These are phyloP conservation scores for Cecropterus lyciades DNA, from an alignment of 1,140 invertebrate species.

Conservation along the genomic window DNA sequence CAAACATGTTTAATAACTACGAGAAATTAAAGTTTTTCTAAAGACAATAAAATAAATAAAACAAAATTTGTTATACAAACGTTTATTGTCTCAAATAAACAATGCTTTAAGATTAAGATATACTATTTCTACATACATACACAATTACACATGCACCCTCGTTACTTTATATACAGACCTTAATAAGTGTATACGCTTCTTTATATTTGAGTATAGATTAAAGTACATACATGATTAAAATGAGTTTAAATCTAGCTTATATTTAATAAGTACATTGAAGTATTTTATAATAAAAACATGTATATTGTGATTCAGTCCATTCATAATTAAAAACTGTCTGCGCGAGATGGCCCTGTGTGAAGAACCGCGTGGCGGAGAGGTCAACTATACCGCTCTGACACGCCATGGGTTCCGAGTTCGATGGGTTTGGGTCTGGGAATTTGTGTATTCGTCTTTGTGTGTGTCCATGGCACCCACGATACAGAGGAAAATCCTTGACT, in stretches of 20 bases:
- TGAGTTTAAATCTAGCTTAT: slow-evolving; percentile 1
- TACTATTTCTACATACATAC: slow-evolving; percentile 33
- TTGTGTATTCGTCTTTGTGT: no score
- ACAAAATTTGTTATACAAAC: slow-evolving; percentile 20
- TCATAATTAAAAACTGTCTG: slow-evolving; percentile 2
- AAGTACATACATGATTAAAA: slow-evolving; percentile 9
- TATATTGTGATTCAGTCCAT: slow-evolving; percentile 17
- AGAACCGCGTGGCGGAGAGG: no score
- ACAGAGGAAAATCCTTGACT: no score
- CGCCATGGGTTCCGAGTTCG: no score
- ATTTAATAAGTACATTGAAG: slow-evolving; percentile 8
- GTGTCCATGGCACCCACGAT: no score
- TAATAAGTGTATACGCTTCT: slow-evolving; percentile 17
- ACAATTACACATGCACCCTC: slow-evolving; percentile 18
- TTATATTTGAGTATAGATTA: slow-evolving; percentile 7
- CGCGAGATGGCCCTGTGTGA: neutral
- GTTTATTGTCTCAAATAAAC: slow-evolving; percentile 35
- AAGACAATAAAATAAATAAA: no score
- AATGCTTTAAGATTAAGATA: slow-evolving; percentile 17
- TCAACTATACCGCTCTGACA: no score
- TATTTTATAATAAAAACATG: slow-evolving; percentile 4
- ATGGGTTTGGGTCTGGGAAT: no score
- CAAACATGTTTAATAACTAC: no score
- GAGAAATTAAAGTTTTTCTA: no score
- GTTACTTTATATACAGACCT: slow-evolving; percentile 15